Evolutionary conservation across 2,797 vertebrate genomes (phyloP).

Genomic region (Sebastes matsubarae): DNA sequence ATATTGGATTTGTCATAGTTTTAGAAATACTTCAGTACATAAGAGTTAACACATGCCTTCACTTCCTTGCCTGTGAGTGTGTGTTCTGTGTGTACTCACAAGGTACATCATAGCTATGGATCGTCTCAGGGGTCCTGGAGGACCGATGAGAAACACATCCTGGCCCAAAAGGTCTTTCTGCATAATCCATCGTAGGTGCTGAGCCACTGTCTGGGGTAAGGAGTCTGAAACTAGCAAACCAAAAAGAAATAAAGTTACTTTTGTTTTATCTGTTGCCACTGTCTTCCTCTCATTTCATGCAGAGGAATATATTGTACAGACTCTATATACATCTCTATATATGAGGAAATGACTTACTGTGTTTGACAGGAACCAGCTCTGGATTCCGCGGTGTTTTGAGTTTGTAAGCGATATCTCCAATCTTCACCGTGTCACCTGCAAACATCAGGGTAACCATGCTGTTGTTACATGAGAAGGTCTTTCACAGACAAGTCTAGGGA

Average conservation of each 20-base stretch:
- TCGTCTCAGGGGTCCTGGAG: conserved; percentile 93
- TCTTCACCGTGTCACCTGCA: conserved; percentile 91
- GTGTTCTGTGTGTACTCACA: conserved; percentile 77
- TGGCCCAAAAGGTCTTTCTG: conserved; percentile 98
- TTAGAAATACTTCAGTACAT: neutral
- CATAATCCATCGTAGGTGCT: conserved; percentile 98
- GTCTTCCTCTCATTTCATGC: neutral
- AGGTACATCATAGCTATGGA: conserved; percentile 98
- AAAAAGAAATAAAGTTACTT: neutral
- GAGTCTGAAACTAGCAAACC: conserved; percentile 84
- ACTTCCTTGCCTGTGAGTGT: neutral
- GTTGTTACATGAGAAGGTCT: neutral
- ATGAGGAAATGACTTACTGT: conserved; percentile 85
- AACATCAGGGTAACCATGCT: neutral
- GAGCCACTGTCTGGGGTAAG: conserved; percentile 87
- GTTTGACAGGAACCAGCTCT: conserved; percentile 94
- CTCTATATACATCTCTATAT: neutral
- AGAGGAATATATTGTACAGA: neutral
- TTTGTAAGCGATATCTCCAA: conserved; percentile 92
- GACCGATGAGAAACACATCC: conserved; percentile 96
- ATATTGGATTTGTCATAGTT: neutral
- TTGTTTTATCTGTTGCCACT: neutral
- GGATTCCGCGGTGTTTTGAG: conserved; percentile 91
- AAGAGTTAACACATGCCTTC: neutral
- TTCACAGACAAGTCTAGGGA: neutral